Evolutionary conservation across 2,888 invertebrate genomes (phyloP), one percentile per base, ranked within the genome.

Genomic region (Pammene aurita): DNA sequence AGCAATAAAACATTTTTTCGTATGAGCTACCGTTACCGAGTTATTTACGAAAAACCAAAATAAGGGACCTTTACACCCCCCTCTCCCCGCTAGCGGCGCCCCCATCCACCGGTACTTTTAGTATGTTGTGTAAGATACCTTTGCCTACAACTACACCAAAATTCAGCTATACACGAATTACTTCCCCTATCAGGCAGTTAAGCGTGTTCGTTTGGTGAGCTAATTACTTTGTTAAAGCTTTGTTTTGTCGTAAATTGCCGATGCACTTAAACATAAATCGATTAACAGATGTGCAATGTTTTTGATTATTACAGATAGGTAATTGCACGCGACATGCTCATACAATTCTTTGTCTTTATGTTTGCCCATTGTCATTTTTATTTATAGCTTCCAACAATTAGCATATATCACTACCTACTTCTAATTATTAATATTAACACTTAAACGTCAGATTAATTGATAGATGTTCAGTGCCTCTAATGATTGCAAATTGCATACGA

Each of bases 291-390:
- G 50, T 50, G 18, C 38, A 62, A 52, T 38, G 41, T 16, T 50
- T 50, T 13, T 18, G 6, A 26, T 18, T 44, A 58, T 50, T 62
- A 35, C 50, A 50, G 18, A 48, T 38, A 35, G 1, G 14, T n/a
- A 62, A 61, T 60, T 48, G 26, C 44, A 44, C 57, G 5, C 54
- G 54, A 54, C 54, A 54, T 54, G 54, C 34, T 34, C 52, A 52
- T 52, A 26, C 26, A 1, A 26, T 26, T 13, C 52, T 52, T 52
- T 52, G 52, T 52, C 26, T 26, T 52, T 26, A 26, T 52, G 26
- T 26, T 26, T 26, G 1, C 26, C 18, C 26, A 52, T 52, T 18
- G 26, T 26, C 5, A 26, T 26, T 26, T 26, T 26, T 52, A 26
- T 50, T 50, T 50, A 26, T 50, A 26, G 11, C 50, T 52, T 52